Conservation (phyloP, 2,888 invertebrate species). For the Drosophila affinis region DNA sequence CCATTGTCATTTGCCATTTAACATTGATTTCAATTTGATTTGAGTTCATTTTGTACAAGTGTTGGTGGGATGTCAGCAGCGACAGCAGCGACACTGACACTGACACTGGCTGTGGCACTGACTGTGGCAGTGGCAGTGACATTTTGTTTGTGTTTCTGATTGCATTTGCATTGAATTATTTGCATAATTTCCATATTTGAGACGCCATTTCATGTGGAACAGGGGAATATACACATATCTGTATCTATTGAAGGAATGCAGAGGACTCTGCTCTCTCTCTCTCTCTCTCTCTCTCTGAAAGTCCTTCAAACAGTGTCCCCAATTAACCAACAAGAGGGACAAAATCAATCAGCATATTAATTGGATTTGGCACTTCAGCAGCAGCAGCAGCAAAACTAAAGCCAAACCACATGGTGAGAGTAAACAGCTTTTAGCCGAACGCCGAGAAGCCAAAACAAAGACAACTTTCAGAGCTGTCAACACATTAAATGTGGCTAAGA, state of each 20-base stretch:
- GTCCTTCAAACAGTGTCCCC: conserved; percentile 12
- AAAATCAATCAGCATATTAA: conserved; percentile 37
- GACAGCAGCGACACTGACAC: no score
- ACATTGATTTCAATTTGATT: conserved; percentile 54
- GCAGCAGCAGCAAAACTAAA: no score
- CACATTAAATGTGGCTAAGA: conserved; percentile 24
- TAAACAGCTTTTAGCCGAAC: conserved; percentile 17
- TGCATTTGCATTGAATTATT: neutral
- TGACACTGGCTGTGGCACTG: neutral
- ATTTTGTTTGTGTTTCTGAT: conserved; percentile 20
- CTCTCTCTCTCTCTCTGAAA: neutral
- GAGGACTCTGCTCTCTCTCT: no score
- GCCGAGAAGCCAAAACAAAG: conserved; percentile 13
- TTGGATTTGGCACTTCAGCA: conserved; percentile 30
- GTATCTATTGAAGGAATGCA: no score
- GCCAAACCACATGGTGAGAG: conserved; percentile 20
- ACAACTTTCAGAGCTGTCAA: conserved; percentile 27
- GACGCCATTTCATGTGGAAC: no score
- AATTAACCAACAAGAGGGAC: conserved; percentile 28
- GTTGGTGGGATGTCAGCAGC: conserved; percentile 38
- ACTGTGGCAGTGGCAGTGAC: neutral
- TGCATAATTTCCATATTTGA: conserved; percentile 5
- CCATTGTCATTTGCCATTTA: conserved; percentile 47
- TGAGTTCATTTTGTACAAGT: conserved; percentile 19
- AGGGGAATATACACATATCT: no score